Conservation (phyloP, 2,797 vertebrate genomes). For the Varecia variegata region DNA sequence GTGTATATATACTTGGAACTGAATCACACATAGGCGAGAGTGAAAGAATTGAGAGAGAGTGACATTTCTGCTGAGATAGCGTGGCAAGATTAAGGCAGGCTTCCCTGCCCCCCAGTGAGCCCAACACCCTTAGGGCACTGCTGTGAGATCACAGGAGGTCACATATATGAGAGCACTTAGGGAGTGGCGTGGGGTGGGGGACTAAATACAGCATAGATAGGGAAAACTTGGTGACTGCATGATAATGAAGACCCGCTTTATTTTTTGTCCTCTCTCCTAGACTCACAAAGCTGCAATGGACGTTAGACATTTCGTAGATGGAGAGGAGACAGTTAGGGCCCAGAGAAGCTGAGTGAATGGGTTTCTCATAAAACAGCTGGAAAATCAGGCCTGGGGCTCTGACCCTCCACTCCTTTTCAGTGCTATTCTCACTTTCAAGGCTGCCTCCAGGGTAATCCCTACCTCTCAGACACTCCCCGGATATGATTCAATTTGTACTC, state of each 20-base stretch:
- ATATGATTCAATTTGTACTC: background rate
- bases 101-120: background rate
- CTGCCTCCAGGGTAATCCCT: background rate
- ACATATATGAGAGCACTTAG: rapidly evolving
- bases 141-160: too few species aligned
- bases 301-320: background rate
- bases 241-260: background rate
- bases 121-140: too few species aligned
- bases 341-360: background rate
- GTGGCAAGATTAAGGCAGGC: background rate
- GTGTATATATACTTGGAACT: background rate
- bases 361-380: background rate
- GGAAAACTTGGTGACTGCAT: background rate
- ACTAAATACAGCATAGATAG: background rate
- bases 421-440: background rate
- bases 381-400: background rate
- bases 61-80: background rate
- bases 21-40: background rate
- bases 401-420: background rate
- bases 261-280: background rate
- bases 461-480: background rate
- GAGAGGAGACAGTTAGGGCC: background rate
- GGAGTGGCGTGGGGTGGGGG: rapidly evolving
- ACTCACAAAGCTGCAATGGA: background rate
- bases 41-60: background rate